Conservation (phyloP, 2,113 vertebrate genomes). For the Eretmochelys imbricata region DNA sequence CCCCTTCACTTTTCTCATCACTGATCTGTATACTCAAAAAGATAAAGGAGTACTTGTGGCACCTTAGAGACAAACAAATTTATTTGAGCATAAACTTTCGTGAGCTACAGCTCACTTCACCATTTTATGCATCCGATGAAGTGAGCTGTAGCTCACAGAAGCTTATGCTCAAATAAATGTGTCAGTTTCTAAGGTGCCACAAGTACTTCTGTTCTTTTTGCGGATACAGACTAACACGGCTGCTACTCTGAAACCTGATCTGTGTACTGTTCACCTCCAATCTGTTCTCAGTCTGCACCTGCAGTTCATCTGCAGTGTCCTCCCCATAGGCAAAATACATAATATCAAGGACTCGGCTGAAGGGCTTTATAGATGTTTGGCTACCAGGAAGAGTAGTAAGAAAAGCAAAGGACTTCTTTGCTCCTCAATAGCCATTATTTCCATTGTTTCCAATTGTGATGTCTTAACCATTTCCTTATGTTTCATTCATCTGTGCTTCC, state of each 20-base stretch:
- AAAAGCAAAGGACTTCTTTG: neutral
- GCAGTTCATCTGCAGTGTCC: neutral
- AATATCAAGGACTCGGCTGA: neutral
- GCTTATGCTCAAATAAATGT: too few species aligned
- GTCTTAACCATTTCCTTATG: fast-evolving
- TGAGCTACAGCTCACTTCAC: too few species aligned
- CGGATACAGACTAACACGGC: too few species aligned
- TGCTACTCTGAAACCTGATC: neutral
- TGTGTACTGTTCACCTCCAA: neutral
- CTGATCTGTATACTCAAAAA: neutral
- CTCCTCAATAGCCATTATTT: neutral
- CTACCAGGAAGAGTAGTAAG: neutral
- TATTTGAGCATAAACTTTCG: too few species aligned
- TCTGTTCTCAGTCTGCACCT: neutral
- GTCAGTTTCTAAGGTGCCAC: too few species aligned
- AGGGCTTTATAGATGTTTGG: neutral
- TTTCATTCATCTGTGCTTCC: neutral
- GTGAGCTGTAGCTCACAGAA: too few species aligned
- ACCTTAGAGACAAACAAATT: too few species aligned
- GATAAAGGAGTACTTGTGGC: too few species aligned
- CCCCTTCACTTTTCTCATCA: neutral
- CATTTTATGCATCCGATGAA: too few species aligned
- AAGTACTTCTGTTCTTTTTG: too few species aligned
- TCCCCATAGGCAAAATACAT: neutral
- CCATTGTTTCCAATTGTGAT: neutral